These are phyloP conservation scores for Spatula versicolor DNA, from an alignment of 2,797 vertebrate genomes.

Conservation along the genomic window DNA sequence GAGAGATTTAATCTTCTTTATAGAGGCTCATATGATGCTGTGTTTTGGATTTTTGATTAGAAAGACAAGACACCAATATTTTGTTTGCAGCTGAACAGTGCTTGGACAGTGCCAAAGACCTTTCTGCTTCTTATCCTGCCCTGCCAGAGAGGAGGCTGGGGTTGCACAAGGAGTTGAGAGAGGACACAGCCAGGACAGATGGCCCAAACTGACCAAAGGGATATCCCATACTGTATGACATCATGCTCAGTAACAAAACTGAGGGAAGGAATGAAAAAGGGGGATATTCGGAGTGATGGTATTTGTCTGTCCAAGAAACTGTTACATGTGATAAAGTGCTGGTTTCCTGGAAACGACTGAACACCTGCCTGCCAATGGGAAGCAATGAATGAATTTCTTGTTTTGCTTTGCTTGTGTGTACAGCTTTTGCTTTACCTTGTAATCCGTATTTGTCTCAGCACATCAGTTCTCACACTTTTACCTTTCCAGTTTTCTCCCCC, in stretches of 20 bases:
- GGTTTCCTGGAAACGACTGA: not conserved
- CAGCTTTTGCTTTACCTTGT: no score
- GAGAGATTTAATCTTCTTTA: no score
- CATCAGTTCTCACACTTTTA: no score
- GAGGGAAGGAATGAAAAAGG: not conserved
- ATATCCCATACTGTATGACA: not conserved
- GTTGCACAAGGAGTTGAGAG: not conserved
- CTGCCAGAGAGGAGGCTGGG: not conserved
- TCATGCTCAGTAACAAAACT: not conserved
- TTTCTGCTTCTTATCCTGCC: not conserved
- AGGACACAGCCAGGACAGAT: not conserved
- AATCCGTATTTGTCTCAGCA: no score
- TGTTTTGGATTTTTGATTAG: not conserved
- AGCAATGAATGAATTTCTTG: no score
- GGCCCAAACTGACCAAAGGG: not conserved
- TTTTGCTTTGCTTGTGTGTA: no score
- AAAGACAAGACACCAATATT: not conserved
- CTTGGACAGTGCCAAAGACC: not conserved
- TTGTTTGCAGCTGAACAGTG: not conserved
- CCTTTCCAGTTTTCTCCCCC: no score
- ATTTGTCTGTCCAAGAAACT: not conserved
- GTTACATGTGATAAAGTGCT: not conserved
- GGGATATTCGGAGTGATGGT: not conserved
- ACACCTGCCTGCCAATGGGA: no score
- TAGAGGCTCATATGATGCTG: no score